Conservation (phyloP, 2,797 vertebrate species). For the Chromobotia macracanthus region DNA sequence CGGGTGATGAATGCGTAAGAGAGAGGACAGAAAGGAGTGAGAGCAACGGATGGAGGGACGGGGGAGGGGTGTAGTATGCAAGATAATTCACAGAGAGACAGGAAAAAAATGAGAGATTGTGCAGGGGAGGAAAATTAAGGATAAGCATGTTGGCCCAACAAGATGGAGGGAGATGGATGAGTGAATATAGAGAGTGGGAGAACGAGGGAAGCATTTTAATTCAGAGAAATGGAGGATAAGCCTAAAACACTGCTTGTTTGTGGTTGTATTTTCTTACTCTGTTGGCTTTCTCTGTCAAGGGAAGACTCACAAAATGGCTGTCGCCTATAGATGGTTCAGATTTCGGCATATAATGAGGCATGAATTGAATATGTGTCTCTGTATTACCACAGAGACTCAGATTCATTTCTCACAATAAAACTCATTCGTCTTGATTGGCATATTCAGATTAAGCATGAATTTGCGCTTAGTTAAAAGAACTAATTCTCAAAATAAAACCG, state of each 20-base stretch:
- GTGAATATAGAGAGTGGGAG: slow-evolving; percentile 30
- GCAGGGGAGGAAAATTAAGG: slow-evolving; percentile 55
- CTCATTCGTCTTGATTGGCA: slow-evolving; percentile 26
- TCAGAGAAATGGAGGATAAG: slow-evolving; percentile 50
- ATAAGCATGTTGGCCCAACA: slow-evolving; percentile 51
- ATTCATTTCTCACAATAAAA: slow-evolving; percentile 17
- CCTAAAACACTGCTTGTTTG: slow-evolving; percentile 54
- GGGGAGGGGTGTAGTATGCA: slow-evolving; percentile 21
- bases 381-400: slow-evolving; percentile 5
- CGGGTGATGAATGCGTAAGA: slow-evolving; percentile 21
- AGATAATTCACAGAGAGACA: slow-evolving; percentile 33
- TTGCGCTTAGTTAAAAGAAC: slow-evolving; percentile 13
- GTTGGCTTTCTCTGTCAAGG: not conserved
- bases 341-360: slow-evolving; percentile 27
- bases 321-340: slow-evolving; percentile 63
- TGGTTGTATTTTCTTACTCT: slow-evolving; percentile 24
- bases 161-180: slow-evolving; percentile 51
- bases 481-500: slow-evolving; percentile 18
- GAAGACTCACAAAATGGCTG: slow-evolving; percentile 60
- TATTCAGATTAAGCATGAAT: slow-evolving; percentile 29
- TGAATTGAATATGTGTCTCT: not conserved
- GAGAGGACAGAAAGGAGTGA: slow-evolving; percentile 9
- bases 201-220: slow-evolving; percentile 41
- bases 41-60: not conserved
- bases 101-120: slow-evolving; percentile 30